These are phyloP conservation scores for Tortrix viridana DNA, from an alignment of 2,888 invertebrate genomes.

Conservation along the genomic window DNA sequence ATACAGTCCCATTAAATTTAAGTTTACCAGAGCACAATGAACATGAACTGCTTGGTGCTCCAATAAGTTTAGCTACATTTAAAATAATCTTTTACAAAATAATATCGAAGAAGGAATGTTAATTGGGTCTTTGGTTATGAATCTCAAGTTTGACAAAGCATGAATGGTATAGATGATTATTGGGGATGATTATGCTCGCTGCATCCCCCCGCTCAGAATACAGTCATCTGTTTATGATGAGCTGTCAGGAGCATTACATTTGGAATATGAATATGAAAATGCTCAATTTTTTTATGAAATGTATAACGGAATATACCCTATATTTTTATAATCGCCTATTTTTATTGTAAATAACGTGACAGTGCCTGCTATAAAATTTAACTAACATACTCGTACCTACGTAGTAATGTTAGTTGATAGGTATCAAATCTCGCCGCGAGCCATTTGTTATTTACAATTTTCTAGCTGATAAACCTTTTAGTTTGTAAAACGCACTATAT, in stretches of 20 bases:
- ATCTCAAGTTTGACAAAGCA: not conserved
- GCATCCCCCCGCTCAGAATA: slow-evolving; percentile 18
- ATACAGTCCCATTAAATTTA: slow-evolving; percentile 26
- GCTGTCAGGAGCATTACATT: slow-evolving; percentile 31
- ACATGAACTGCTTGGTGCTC: not conserved
- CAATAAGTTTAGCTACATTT: too few relatives aligned
- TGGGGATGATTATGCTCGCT: slow-evolving; percentile 12
- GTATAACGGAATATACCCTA: not conserved
- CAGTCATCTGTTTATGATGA: slow-evolving; percentile 29
- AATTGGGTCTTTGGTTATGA: too few relatives aligned
- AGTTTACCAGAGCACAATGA: slow-evolving; percentile 11
- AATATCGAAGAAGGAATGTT: too few relatives aligned
- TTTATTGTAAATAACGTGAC: too few relatives aligned
- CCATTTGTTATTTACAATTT: too few relatives aligned
- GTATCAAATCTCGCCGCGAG: too few relatives aligned
- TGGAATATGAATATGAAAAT: slow-evolving; percentile 8
- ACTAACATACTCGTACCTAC: too few relatives aligned
- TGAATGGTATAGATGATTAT: slow-evolving; percentile 7
- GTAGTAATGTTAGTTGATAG: too few relatives aligned
- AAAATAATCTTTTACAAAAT: too few relatives aligned
- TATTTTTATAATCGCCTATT: not conserved
- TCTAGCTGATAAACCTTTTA: too few relatives aligned
- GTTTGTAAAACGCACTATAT: too few relatives aligned
- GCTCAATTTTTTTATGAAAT: not conserved
- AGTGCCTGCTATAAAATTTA: too few relatives aligned